Base-by-base conservation (phyloP, 2,797 vertebrate species). In the Chelmon rostratus region DNA sequence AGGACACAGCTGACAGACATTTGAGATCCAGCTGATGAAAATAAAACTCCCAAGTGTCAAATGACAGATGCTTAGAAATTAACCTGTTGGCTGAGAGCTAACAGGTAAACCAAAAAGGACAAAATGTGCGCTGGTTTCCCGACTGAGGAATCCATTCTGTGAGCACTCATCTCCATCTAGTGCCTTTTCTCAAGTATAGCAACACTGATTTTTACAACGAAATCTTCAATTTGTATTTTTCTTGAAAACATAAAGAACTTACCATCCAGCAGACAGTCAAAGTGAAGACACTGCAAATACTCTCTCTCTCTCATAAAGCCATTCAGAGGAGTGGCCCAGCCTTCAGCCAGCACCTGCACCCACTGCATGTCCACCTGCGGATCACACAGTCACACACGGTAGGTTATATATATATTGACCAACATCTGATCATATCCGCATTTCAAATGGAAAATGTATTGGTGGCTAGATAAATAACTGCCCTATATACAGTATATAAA, bases 251-350 rank as follows among this genome's bases (percentile, higher is more conserved):
- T 12, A 16, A 75, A 38, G 3, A 9, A 62, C 95, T 94, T 95
- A 99, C 98, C 98, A 79, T 99, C 98, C 8, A 99, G 94, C 33
- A 99, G 95, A 77, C 98, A 99, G 91, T 98, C 97, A 64, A 99
- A 99, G 88, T 99, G 98, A 89, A 99, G 98, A 95, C 98, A 98
- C 93, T 99, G 98, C 46, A 99, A 90, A 89, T 95, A 99, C 88
- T 99, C 98, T 71, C 98, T 94, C 89, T 99, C 98, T 81, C 98
- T 96, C 98, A 99, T 99, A 78, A 99, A 99, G 89, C 98, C 98
- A 10, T 97, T 99, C 65, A 99, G 91, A 6, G 98, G 98, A 9
- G 98, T 99, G 38, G 98, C 98, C 98, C 98, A 99, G 21, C 98
- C 98, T 94, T 99, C 98, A 5, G 98, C 98, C 89, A 99, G 93